Evolutionary conservation across 1,140 invertebrate genomes (phyloP), one percentile per base, ranked within the genome.

Genomic region (Rhyzopertha dominica): DNA sequence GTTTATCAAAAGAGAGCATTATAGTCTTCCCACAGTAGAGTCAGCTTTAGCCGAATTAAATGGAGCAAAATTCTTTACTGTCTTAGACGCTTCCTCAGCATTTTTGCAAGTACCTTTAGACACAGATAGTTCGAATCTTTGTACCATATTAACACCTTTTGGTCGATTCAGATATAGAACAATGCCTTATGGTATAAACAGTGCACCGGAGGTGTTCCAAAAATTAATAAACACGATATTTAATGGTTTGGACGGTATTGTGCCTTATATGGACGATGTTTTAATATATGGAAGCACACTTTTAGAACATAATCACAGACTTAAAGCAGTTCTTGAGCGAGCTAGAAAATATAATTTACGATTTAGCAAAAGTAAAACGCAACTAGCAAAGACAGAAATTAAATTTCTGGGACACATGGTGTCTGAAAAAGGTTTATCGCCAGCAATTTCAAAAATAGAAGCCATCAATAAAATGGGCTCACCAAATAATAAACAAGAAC

Each of bases 321-420:
- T 65, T 4, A 32, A 25, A 18, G 32, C 25, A 26, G 50, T 56
- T 26, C 41, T 63, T 9, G 5, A 36, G n/a, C 35, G 31, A 30
- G 14, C 63, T 4, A 29, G 28, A 18, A 25, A 40, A 25, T 52
- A 51, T 18, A 47, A 54, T 9, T 35, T 64, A 12, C 56, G 48
- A 3, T 16, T 64, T 8, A 59, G 61, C 30, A 10, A 25, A 9
- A 32, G 53, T 3, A 63, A 66, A 45, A 8, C 25, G 8, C 8
- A 58, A 55, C 46, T 62, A 10, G 43, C 22, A 18, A 18, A 24
- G 7, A 31, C 14, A 1, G 17, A 50, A 28, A 5, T 64, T 12
- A 43, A 53, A 38, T 65, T 60, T 34, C 47, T 65, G 10, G 59
- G 61, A 7, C 52, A 62, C 39, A 30, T 17, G 10, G 45, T 68